phyloP scores from a whole-genome alignment of 2,797 vertebrate species.

The Percopsis omiscomaycus region DNA sequence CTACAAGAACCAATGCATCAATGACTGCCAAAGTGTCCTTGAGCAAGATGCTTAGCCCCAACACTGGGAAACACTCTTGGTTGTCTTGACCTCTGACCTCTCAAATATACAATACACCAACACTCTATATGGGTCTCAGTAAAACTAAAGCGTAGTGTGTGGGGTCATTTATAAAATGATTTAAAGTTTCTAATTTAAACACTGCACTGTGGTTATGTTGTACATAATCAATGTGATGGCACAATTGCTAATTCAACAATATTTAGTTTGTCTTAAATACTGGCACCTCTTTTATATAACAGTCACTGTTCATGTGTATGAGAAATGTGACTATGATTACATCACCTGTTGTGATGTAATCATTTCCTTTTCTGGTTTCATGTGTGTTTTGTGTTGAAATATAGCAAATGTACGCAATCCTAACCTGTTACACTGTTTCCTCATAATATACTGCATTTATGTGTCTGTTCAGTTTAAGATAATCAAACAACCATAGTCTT shows the following conservation, averaged over 20 bases:
- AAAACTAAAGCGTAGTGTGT: not conserved
- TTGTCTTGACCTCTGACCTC: not conserved
- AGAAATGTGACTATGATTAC: not conserved
- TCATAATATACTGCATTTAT: not conserved
- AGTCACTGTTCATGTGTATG: not conserved
- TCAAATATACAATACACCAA: not conserved
- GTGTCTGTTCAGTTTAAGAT: too few relatives aligned
- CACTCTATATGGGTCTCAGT: not conserved
- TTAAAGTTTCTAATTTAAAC: not conserved
- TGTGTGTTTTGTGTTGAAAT: not conserved
- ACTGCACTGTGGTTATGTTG: not conserved
- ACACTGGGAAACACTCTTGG: not conserved
- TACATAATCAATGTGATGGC: not conserved
- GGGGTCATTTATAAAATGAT: not conserved
- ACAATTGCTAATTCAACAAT: constrained; percentile 7
- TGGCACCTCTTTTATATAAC: constrained; percentile 5
- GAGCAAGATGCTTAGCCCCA: not conserved
- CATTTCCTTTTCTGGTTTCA: not conserved
- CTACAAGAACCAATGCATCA: not conserved
- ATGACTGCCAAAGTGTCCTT: not conserved
- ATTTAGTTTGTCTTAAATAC: constrained; percentile 12
- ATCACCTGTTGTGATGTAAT: not conserved
- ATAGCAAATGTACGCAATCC: too few relatives aligned
- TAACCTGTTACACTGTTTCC: not conserved
- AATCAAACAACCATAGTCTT: not conserved